Conservation (phyloP, 2,888 invertebrate species). For the Antheraea assamensis region DNA sequence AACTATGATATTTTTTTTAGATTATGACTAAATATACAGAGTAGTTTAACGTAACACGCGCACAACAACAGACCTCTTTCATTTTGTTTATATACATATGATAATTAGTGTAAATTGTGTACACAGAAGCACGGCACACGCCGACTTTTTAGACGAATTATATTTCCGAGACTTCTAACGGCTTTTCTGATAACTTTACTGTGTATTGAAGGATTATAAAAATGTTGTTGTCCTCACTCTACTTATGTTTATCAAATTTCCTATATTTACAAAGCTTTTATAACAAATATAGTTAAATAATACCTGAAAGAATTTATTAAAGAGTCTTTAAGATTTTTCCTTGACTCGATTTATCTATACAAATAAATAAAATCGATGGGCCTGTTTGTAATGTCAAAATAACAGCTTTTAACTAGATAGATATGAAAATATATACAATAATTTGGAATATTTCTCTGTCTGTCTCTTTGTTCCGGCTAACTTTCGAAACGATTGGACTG, state of each 20-base stretch:
- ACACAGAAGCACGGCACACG: background rate
- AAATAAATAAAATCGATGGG: background rate
- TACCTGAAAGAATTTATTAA: background rate
- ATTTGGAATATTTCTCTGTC: too few species aligned
- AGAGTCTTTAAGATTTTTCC: background rate
- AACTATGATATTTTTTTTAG: too few species aligned
- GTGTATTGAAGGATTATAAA: background rate
- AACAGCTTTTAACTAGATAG: too few species aligned
- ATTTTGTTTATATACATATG: too few species aligned
- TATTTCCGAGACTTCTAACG: background rate
- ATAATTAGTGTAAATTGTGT: too few species aligned
- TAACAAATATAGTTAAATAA: background rate
- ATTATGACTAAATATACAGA: too few species aligned
- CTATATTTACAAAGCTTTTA: background rate
- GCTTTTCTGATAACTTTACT: constrained; percentile 1
- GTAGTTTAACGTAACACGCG: too few species aligned
- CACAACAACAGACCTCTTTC: too few species aligned
- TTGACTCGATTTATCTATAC: background rate
- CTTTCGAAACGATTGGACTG: too few species aligned
- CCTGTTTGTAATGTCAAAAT: too few species aligned
- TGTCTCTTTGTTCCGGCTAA: too few species aligned
- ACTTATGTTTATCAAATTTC: background rate
- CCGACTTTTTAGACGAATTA: background rate
- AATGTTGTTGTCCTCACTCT: background rate
- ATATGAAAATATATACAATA: too few species aligned